A percentile compares a stretch with the other conserved stretches of the same genome.
These are phyloP conservation scores for Saccostrea cuccullata DNA, from an alignment of 1,140 invertebrate species.

Conservation along the genomic window DNA sequence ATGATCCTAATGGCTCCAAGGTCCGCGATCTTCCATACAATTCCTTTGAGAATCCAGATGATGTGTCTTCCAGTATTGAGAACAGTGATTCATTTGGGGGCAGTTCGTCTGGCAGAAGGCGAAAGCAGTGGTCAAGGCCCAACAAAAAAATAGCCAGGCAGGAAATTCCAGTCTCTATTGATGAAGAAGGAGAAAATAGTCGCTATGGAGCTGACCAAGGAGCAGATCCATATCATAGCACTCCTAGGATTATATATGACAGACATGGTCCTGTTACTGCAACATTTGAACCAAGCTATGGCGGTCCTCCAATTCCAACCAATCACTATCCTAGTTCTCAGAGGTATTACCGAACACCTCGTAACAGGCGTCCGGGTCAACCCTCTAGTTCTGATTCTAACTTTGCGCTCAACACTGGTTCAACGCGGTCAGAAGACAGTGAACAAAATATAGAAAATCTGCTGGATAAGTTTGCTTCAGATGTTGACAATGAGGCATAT, in stretches of 20 bases:
- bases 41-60: conserved; percentile 15
- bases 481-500: conserved; percentile 12
- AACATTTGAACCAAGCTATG: conserved; percentile 12
- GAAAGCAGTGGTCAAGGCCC: conserved; percentile 47
- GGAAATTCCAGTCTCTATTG: neutral
- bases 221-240: conserved; percentile 4
- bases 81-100: neutral
- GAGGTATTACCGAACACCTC: conserved; percentile 5
- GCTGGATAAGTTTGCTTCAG: conserved; percentile 30
- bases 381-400: conserved; percentile 9
- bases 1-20: conserved; percentile 14
- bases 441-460: conserved; percentile 11
- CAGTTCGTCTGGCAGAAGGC: neutral
- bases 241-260: conserved; percentile 13
- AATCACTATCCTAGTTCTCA: conserved; percentile 7
- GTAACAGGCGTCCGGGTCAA: neutral
- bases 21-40: neutral
- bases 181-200: neutral
- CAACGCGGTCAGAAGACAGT: neutral
- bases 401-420: neutral
- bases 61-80: neutral
- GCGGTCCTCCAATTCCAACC: neutral
- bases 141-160: conserved; percentile 10
- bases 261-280: conserved; percentile 36
- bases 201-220: neutral